Conservation (phyloP, 2,113 vertebrate species). For the Zosterops hypoxanthus region DNA sequence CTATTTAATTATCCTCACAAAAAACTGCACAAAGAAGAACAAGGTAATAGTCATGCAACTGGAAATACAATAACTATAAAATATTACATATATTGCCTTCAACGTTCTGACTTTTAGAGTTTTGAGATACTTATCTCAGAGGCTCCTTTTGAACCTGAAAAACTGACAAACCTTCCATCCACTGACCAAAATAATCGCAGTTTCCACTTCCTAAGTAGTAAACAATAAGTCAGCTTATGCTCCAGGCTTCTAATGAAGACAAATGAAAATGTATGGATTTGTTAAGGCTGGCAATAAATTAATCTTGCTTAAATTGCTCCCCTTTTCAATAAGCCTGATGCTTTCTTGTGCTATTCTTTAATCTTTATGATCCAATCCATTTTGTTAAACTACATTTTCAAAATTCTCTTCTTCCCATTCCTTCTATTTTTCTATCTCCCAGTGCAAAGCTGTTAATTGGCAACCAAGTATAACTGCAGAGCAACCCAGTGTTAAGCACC, state of each 20-base stretch:
- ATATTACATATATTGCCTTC: background rate
- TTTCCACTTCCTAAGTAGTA: background rate
- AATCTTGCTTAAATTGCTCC: background rate
- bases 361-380: background rate
- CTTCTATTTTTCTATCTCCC: background rate
- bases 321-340: background rate
- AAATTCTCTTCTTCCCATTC: background rate
- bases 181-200: background rate
- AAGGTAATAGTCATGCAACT: background rate
- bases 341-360: background rate
- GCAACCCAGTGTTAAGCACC: background rate
- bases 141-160: background rate
- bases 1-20: background rate
- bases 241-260: background rate
- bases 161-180: background rate
- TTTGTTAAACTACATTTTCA: background rate
- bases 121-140: background rate
- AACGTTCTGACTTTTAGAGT: background rate
- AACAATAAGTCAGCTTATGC: background rate
- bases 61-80: background rate
- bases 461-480: background rate
- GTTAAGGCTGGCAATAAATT: background rate
- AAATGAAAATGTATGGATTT: rapidly evolving
- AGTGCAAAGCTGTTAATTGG: background rate
- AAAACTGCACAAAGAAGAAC: background rate